Evolutionary conservation across 2,888 invertebrate species (phyloP), one percentile per base, ranked within the genome.

Genomic region (Calameuta filiformis): DNA sequence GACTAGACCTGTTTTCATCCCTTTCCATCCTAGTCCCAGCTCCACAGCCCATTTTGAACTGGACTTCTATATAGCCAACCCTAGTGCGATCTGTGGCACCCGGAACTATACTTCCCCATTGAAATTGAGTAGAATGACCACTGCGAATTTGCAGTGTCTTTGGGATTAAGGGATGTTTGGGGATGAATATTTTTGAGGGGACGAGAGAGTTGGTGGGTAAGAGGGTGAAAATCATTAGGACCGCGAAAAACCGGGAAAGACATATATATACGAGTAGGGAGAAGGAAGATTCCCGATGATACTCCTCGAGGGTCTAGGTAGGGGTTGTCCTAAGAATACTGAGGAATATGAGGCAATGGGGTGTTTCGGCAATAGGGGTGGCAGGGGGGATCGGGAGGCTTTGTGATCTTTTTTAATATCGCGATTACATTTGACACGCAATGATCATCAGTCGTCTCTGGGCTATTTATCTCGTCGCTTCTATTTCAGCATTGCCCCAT

Each of bases 361-460:
- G 71, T 71, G 71, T 23, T 56, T 56, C 56, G 23, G 56, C 15
- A 71, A 71, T 71, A 23, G 71, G 34, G 74, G n/a, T 0, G 23
- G 11, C 3, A 35, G 23, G 73, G 73, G 34, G 11, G n/a, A 34
- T 35, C 30, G 74, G 74, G 37, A 33, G 35, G 35, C 76, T 79
- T 79, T 79, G 79, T 79, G 79, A 79, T 79, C 73, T 74, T 79
- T 79, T 79, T 79, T 79, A 79, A 79, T 79, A 79, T 79, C 76
- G 79, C 79, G 79, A 79, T 79, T 79, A 79, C 76, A 76, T 79
- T 79, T 79, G 79, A 79, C 79, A 71, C 76, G 76, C 79, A 79
- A 79, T 79, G 76, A 79, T 79, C 79, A 79, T 79, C 79, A 79
- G 79, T 79, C 79, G 76, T 79, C 76, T 68, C 76, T 79, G n/a